A percentile compares a stretch with the other conserved stretches of the same genome.
phyloP scores from a whole-genome alignment of 2,113 vertebrate genomes.

The Silurus meridionalis region DNA sequence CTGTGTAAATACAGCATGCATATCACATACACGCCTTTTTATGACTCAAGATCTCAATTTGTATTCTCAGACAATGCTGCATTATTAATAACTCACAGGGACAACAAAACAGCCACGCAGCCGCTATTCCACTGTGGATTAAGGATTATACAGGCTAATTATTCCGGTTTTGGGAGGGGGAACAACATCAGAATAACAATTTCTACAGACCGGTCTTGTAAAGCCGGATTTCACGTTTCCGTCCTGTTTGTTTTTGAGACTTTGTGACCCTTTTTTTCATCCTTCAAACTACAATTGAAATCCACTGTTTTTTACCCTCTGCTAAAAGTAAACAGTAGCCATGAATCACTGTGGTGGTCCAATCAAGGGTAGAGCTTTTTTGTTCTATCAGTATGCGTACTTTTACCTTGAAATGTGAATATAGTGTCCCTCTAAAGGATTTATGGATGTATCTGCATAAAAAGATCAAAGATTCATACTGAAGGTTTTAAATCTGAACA shows the following conservation, averaged over 20 bases:
- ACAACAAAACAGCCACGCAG: constrained; percentile 10
- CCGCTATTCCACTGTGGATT: constrained; percentile 28
- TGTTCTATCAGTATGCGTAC: too few relatives aligned
- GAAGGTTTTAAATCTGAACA: not conserved
- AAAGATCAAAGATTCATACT: not conserved
- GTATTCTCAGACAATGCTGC: constrained; percentile 48
- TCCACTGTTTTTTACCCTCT: not conserved
- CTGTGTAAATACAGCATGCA: constrained; percentile 36
- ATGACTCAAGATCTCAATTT: constrained; percentile 39
- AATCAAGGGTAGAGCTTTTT: not conserved
- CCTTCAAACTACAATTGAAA: not conserved
- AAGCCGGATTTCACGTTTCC: not conserved
- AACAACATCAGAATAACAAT: constrained; percentile 35
- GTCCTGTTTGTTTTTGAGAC: not conserved
- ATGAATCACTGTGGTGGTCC: not conserved
- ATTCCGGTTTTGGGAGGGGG: constrained; percentile 18
- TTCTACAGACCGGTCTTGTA: not conserved
- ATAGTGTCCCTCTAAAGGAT: not conserved
- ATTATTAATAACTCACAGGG: constrained; percentile 50
- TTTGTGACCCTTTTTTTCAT: not conserved
- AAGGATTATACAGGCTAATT: constrained; percentile 35
- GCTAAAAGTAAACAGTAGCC: not conserved
- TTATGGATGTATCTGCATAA: not conserved
- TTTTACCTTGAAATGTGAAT: not conserved
- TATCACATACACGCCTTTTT: constrained; percentile 9